Base-by-base conservation (phyloP, 2,888 invertebrate genomes). In the Drosophila algonquin region DNA sequence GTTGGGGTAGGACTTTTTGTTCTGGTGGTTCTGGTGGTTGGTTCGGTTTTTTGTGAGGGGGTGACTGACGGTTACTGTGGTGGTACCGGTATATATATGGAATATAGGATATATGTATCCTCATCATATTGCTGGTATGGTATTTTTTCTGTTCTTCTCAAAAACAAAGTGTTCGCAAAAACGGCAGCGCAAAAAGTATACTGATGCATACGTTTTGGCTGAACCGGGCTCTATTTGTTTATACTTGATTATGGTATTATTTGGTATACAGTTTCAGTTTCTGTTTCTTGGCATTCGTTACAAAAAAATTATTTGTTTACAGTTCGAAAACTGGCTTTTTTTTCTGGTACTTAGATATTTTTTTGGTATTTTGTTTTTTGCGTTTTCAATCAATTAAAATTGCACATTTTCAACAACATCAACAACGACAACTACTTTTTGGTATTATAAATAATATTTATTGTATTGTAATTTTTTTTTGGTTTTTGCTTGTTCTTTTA, bases 401-500 rank as follows among this genome's bases (percentile, higher is more conserved):
- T 91, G 90, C 91, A 90, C 90, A 90, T 90, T 91, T 90, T 91
- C 89, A 90, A 90, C 90, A 90, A 90, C 90, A 90, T 90, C 90
- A 90, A 90, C 90, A 90, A 90, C 90, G 90, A 90, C 91, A 90
- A 90, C 90, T 90, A 90, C 90, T 91, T 90, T 87, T 87, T 89
- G 77, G 82, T 87, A 88, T 85, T 80, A 80, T 73, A 76, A 88
- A 72, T 82, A 84, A 73, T 87, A 85, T 74, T 89, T 75, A 87
- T 88, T 79, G 57, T 75, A 87, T 88, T 79, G 57, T 88, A 79
- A 75, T 89, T 72, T 80, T 67, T 63, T 30, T 16, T 21, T 21
- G 21, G 35, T 51, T 64, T 57, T 63, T 58, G 30, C 58, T 72
- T 64, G 63, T 77, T 83, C 52, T 64, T 59, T 82, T 65, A 56